These are phyloP conservation scores for Hydrotaea diabolus DNA, from an alignment of 2,888 invertebrate genomes.

Conservation along the genomic window DNA sequence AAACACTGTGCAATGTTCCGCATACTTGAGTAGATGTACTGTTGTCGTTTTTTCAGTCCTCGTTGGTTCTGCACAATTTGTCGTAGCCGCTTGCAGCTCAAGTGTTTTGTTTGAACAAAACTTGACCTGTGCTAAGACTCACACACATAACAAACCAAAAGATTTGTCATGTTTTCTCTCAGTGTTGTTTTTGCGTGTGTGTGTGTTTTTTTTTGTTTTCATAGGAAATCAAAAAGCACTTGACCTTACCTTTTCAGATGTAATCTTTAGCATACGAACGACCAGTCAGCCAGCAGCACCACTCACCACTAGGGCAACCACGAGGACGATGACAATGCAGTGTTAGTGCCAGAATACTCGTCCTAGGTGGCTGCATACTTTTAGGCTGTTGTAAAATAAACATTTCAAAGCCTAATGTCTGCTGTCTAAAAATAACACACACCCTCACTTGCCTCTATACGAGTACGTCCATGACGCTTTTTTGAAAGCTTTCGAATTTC, in stretches of 20 bases:
- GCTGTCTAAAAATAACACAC: neutral
- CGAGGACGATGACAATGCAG: neutral
- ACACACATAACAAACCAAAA: neutral
- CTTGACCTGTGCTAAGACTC: conserved; percentile 56
- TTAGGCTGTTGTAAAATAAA: conserved; percentile 27
- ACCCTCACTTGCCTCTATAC: too few species aligned
- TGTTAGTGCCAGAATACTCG: neutral
- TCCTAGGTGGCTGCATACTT: conserved; percentile 1
- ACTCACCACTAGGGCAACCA: neutral
- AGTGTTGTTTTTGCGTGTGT: neutral
- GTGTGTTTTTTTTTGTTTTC: conserved; percentile 41
- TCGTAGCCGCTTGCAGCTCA: neutral
- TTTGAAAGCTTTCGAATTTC: too few species aligned
- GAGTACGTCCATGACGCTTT: too few species aligned
- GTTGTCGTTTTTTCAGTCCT: too few species aligned
- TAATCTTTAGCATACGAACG: conserved; percentile 15
- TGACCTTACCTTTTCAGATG: conserved; percentile 58
- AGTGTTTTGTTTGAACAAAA: conserved; percentile 54
- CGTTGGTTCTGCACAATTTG: conserved; percentile 35
- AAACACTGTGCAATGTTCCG: neutral
- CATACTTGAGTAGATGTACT: neutral
- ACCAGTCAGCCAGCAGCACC: neutral
- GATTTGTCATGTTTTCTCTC: neutral
- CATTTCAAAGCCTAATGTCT: conserved; percentile 1
- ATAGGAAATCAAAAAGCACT: conserved; percentile 63